phyloP scores from a whole-genome alignment of 2,113 vertebrate species.

The Ammospiza nelsoni region DNA sequence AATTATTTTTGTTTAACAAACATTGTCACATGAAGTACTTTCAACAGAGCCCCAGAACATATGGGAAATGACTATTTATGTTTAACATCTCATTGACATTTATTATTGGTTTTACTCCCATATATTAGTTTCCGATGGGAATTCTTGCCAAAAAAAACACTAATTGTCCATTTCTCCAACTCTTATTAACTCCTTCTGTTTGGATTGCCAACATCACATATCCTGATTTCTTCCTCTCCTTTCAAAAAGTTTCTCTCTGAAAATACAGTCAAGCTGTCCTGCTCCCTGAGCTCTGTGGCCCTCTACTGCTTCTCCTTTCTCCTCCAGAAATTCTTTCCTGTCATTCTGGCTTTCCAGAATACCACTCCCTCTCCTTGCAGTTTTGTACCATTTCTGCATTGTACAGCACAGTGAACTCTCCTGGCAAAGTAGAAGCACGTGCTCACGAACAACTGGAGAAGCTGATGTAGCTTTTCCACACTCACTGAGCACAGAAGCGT shows the following conservation, averaged over 20 bases:
- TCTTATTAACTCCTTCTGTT: background rate
- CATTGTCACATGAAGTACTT: background rate
- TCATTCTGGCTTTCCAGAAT: background rate
- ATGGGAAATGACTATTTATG: background rate
- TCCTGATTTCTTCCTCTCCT: background rate
- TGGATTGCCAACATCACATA: background rate
- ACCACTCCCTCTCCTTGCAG: background rate
- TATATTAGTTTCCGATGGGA: background rate
- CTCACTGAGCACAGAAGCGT: background rate
- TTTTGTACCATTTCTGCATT: background rate
- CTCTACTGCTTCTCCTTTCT: background rate
- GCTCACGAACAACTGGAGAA: background rate
- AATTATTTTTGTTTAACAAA: conserved; percentile 8
- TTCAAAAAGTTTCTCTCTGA: background rate
- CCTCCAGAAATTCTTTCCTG: background rate
- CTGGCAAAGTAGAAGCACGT: background rate
- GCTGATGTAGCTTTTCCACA: background rate
- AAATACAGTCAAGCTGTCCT: background rate
- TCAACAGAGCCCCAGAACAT: background rate
- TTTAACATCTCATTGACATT: background rate
- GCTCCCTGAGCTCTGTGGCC: background rate
- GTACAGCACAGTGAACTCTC: background rate
- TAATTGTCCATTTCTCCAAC: background rate
- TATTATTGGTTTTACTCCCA: background rate
- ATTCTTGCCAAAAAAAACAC: background rate